A percentile compares a stretch with the other conserved stretches of the same genome.
phyloP scores from a whole-genome alignment of 2,797 vertebrate species.

The Acrossocheilus fasciatus region DNA sequence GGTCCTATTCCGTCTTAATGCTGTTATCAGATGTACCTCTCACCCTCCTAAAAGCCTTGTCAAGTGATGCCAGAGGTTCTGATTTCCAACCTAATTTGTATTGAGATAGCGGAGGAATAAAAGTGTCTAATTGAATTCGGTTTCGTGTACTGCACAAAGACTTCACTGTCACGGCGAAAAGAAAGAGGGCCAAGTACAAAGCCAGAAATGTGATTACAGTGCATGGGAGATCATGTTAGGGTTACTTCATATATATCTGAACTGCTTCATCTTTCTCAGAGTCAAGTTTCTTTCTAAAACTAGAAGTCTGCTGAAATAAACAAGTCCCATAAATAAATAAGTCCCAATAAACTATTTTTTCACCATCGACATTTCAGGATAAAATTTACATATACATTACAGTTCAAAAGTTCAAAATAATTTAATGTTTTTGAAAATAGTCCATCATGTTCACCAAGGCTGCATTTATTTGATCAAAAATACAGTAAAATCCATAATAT shows the following conservation, averaged over 20 bases:
- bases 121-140: conserved; percentile 70
- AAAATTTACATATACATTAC: not conserved
- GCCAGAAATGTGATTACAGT: conserved; percentile 19
- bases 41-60: conserved; percentile 19
- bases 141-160: conserved; percentile 68
- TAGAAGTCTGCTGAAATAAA: not conserved
- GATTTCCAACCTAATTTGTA: conserved; percentile 75
- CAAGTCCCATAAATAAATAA: no score
- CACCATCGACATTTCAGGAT: not conserved
- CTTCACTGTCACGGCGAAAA: conserved; percentile 63
- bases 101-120: conserved; percentile 59
- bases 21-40: conserved; percentile 54
- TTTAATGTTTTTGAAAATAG: not conserved
- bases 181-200: conserved; percentile 32
- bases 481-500: not conserved
- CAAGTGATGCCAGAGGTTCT: conserved; percentile 63
- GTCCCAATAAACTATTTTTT: not conserved
- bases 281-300: not conserved
- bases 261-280: not conserved
- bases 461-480: not conserved
- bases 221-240: not conserved
- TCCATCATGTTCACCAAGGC: not conserved
- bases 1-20: conserved; percentile 47
- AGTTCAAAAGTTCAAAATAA: not conserved
- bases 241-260: not conserved